Conservation (phyloP, 2,888 invertebrate genomes). For the Crematogaster levior region DNA sequence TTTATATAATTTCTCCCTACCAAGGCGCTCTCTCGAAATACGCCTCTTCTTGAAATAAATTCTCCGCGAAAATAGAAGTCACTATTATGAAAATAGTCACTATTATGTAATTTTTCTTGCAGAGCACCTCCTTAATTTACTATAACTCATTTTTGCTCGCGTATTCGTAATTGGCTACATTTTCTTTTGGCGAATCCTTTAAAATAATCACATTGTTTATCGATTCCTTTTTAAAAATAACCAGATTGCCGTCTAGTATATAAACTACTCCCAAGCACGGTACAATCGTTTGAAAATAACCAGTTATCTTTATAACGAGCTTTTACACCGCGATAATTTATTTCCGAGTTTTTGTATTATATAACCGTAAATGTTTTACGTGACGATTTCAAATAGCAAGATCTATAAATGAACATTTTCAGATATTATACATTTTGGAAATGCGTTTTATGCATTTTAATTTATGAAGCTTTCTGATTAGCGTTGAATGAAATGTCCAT, state of each 20-base stretch:
- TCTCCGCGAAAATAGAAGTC: slow-evolving; percentile 7
- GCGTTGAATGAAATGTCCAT: neutral
- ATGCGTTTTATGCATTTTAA: neutral
- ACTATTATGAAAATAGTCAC: slow-evolving; percentile 6
- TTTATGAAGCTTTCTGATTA: neutral
- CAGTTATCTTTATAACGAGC: slow-evolving; percentile 20
- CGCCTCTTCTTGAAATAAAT: neutral
- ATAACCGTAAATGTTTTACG: neutral
- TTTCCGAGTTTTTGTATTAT: slow-evolving; percentile 23
- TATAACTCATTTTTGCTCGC: neutral
- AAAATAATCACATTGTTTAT: slow-evolving; percentile 28
- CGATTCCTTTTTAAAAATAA: slow-evolving; percentile 11
- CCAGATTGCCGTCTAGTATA: neutral
- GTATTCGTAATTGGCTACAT: neutral
- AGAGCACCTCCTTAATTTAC: neutral
- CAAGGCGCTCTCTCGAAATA: neutral
- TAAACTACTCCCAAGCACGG: neutral
- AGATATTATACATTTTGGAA: too few species aligned
- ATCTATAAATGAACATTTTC: slow-evolving; percentile 11
- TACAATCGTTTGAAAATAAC: slow-evolving; percentile 39
- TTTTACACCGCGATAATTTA: slow-evolving; percentile 44
- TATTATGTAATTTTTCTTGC: neutral
- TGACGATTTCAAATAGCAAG: slow-evolving; percentile 8
- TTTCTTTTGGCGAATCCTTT: neutral
- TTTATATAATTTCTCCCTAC: slow-evolving; percentile 42